Evolutionary conservation across 2,888 invertebrate genomes (phyloP).

Genomic region (Yponomeuta plumbellus): DNA sequence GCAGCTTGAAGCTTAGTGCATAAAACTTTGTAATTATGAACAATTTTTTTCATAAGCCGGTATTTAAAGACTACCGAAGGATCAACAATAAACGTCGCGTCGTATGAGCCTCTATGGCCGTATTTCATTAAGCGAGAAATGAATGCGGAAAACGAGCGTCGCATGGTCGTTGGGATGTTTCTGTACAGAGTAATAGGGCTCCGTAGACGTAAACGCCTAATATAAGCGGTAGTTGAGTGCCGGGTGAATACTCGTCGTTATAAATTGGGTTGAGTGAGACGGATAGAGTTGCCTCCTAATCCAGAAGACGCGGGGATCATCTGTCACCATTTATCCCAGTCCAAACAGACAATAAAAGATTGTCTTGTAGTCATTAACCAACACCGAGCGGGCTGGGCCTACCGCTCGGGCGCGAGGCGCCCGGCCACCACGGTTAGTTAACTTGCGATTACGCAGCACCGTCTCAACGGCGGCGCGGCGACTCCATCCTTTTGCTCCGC

Average conservation of each 20-base stretch:
- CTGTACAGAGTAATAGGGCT: conserved; percentile 37
- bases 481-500: conserved; percentile 21
- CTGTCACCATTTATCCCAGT: conserved; percentile 68
- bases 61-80: conserved; percentile 4
- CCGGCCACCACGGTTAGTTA: conserved; percentile 44
- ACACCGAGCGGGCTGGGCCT: conserved; percentile 34
- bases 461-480: conserved; percentile 23
- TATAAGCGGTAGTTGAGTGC: conserved; percentile 35
- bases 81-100: conserved; percentile 18
- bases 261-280: conserved; percentile 45
- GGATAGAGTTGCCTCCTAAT: conserved; percentile 50
- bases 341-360: conserved; percentile 64
- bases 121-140: conserved; percentile 62
- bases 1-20: not conserved
- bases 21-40: not conserved
- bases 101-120: conserved; percentile 43
- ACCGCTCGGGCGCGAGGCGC: conserved; percentile 25
- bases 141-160: conserved; percentile 52
- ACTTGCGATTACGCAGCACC: conserved; percentile 38
- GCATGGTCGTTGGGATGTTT: conserved; percentile 31
- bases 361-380: conserved; percentile 51
- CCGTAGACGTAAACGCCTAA: conserved; percentile 37
- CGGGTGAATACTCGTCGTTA: conserved; percentile 36
- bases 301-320: conserved; percentile 53
- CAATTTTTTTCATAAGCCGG: not conserved